These are phyloP conservation scores for Aspidoscelis tigris DNA, from an alignment of 2,113 vertebrate genomes.

Conservation along the genomic window DNA sequence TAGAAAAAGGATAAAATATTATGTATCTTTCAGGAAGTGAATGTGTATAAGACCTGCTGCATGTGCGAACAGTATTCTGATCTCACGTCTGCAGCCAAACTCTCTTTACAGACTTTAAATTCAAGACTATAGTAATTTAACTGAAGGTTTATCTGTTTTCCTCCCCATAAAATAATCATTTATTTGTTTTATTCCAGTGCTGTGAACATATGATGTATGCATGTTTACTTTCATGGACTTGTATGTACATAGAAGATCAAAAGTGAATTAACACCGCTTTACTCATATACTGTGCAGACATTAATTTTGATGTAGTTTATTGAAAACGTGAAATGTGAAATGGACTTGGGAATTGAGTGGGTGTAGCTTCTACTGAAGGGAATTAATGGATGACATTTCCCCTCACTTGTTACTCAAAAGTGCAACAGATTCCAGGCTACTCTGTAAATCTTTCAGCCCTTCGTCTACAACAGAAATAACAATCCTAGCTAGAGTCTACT, in stretches of 20 bases:
- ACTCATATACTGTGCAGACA: slow-evolving; percentile 14
- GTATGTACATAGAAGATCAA: too few relatives aligned
- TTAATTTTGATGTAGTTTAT: background rate
- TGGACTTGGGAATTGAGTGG: background rate
- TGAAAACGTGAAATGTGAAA: background rate
- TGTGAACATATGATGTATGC: background rate
- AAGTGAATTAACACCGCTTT: slow-evolving; percentile 5
- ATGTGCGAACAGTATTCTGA: background rate
- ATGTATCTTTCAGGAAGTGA: too few relatives aligned
- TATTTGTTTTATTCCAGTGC: background rate
- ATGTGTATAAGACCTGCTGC: background rate
- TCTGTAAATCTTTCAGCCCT: too few relatives aligned
- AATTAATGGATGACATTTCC: background rate
- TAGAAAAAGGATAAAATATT: too few relatives aligned
- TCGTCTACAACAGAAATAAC: too few relatives aligned
- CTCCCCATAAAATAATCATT: background rate
- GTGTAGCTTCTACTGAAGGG: background rate
- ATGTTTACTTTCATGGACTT: too few relatives aligned
- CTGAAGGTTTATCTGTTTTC: background rate
- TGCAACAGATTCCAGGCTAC: too few relatives aligned
- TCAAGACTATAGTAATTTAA: background rate
- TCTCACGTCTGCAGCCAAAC: background rate
- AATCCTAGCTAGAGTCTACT: too few relatives aligned
- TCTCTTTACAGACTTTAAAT: background rate
- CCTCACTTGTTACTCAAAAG: too few relatives aligned